phyloP scores from a whole-genome alignment of 2,113 vertebrate species.

The Probosciger aterrimus region DNA sequence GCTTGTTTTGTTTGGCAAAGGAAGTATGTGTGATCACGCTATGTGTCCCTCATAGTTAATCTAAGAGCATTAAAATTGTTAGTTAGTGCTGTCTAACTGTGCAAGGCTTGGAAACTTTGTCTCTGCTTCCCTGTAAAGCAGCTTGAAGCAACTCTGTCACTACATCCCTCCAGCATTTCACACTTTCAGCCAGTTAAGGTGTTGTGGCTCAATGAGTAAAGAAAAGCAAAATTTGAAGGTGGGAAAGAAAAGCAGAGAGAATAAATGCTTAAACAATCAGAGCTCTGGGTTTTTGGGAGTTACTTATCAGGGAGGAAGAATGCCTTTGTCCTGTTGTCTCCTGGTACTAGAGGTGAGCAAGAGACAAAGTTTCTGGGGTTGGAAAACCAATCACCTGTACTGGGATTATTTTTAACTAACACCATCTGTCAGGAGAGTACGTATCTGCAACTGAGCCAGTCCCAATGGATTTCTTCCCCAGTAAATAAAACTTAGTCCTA shows the following conservation, averaged over 20 bases:
- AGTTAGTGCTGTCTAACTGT: neutral
- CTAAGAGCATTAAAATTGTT: neutral
- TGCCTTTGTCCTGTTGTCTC: neutral
- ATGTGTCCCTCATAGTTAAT: neutral
- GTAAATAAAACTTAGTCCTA: neutral
- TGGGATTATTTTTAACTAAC: neutral
- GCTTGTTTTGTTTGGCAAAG: neutral
- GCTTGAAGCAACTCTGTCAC: neutral
- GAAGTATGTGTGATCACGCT: neutral
- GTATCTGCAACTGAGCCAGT: neutral
- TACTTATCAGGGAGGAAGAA: neutral
- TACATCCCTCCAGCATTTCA: neutral
- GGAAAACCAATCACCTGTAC: neutral
- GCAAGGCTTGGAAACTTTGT: neutral
- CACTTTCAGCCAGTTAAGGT: neutral
- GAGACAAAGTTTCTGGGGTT: neutral
- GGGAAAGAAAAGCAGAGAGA: neutral
- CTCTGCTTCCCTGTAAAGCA: neutral
- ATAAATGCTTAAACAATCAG: neutral
- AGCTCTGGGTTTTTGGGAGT: neutral
- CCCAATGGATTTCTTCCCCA: neutral
- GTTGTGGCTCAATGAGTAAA: neutral
- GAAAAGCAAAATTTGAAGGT: neutral
- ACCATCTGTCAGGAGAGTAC: neutral
- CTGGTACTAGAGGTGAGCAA: accelerated